phyloP scores from a whole-genome alignment of 2,888 invertebrate species.

The Apamea monoglypha region DNA sequence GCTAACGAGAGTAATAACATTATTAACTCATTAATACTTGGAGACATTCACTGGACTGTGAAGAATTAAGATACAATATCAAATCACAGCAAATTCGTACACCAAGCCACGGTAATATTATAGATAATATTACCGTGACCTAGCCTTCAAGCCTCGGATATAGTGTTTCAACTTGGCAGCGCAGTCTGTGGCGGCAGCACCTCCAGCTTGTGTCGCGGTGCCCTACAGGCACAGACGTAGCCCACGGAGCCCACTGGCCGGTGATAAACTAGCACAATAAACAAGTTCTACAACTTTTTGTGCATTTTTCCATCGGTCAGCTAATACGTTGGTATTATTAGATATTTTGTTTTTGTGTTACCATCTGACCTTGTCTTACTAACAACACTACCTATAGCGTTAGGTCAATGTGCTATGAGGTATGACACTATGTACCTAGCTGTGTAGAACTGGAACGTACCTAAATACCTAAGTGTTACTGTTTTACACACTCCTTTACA shows the following conservation, averaged over 20 bases:
- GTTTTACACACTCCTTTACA: not conserved
- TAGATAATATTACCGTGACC: no score
- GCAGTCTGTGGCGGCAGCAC: not conserved
- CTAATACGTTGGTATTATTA: constrained; percentile 31
- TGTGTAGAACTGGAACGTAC: not conserved
- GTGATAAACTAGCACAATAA: constrained; percentile 47
- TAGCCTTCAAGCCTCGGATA: constrained; percentile 8
- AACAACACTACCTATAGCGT: not conserved
- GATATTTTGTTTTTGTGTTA: constrained; percentile 25
- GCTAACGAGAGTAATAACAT: constrained; percentile 16
- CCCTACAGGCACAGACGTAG: not conserved
- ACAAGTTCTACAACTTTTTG: constrained; percentile 61
- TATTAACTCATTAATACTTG: constrained; percentile 16
- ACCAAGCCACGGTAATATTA: no score
- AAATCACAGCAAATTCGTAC: constrained; percentile 5
- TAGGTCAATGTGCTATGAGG: constrained; percentile 17
- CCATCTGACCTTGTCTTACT: constrained; percentile 18
- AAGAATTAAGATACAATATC: constrained; percentile 6
- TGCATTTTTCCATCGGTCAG: constrained; percentile 40
- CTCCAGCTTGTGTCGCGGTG: constrained; percentile 36
- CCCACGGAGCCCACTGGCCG: not conserved
- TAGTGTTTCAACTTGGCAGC: constrained; percentile 27
- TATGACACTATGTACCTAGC: constrained; percentile 2
- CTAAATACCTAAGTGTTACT: not conserved
- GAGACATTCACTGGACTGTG: constrained; percentile 7